phyloP scores from a whole-genome alignment of 1,140 invertebrate species.

The Matsumurasca onukii region DNA sequence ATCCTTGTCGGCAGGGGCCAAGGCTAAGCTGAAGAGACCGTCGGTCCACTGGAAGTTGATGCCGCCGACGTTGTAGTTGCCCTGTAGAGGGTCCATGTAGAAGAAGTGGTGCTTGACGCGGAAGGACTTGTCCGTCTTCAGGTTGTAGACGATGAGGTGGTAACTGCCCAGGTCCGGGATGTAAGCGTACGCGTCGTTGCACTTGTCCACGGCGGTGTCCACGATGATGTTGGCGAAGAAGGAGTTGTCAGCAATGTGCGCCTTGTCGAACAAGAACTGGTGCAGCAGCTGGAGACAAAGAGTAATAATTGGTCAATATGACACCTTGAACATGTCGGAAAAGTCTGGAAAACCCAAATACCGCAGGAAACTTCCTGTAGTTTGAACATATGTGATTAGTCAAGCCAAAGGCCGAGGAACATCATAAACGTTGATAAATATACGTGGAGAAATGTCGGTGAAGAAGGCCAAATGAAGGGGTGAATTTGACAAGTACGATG shows the following conservation, averaged over 20 bases:
- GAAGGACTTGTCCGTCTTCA: slow-evolving; percentile 71
- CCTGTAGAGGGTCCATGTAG: slow-evolving; percentile 74
- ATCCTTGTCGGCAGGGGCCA: slow-evolving; percentile 53
- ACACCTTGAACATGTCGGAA: no score
- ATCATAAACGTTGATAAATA: no score
- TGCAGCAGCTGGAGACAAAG: slow-evolving; percentile 7
- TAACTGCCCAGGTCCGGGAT: slow-evolving; percentile 71
- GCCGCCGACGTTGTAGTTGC: slow-evolving; percentile 66
- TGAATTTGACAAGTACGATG: no score
- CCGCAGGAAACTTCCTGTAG: no score
- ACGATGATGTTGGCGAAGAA: slow-evolving; percentile 75
- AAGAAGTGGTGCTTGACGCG: slow-evolving; percentile 77
- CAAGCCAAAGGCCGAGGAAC: no score
- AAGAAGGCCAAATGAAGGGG: no score
- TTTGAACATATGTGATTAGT: no score
- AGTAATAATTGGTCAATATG: neutral
- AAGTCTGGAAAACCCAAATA: no score
- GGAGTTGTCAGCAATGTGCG: slow-evolving; percentile 64
- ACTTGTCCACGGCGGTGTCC: slow-evolving; percentile 64
- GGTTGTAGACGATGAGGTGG: slow-evolving; percentile 72
- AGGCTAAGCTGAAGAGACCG: slow-evolving; percentile 68
- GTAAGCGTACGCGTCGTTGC: slow-evolving; percentile 72
- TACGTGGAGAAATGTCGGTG: no score
- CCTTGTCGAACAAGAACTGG: slow-evolving; percentile 59
- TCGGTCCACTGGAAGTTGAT: slow-evolving; percentile 74